A percentile compares a stretch with the other conserved stretches of the same genome.
Evolutionary conservation across 2,113 vertebrate species (phyloP).

Genomic region (Epinephelus cyanopodus): DNA sequence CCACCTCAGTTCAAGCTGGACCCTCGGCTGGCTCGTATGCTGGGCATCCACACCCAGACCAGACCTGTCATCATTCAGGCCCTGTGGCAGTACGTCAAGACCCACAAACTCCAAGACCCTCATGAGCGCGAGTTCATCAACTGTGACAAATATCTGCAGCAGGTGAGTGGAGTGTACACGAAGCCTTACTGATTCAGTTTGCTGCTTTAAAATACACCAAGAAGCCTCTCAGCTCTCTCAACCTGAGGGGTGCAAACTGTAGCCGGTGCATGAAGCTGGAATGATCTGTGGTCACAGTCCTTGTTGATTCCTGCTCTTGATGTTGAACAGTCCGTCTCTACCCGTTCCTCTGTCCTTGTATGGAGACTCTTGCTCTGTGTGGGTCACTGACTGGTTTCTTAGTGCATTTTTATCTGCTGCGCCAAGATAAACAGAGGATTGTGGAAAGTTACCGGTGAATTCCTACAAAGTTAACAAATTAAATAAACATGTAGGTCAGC

Average conservation of each 20-base stretch:
- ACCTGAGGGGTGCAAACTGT: background rate
- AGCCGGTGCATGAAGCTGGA: background rate
- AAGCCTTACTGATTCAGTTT: background rate
- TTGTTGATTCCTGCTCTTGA: conserved; percentile 12
- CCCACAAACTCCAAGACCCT: conserved; percentile 96
- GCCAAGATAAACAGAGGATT: conserved; percentile 54
- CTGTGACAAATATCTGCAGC: conserved; percentile 98
- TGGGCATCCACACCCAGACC: conserved; percentile 98
- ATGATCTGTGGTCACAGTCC: background rate
- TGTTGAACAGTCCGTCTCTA: conserved; percentile 11
- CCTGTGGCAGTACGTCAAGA: conserved; percentile 99
- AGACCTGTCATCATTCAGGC: conserved; percentile 98
- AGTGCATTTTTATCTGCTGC: background rate
- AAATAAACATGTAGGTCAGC: background rate
- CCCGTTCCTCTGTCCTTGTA: conserved; percentile 58
- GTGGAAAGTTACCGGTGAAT: conserved; percentile 12
- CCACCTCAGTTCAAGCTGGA: conserved; percentile 98
- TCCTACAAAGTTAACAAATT: background rate
- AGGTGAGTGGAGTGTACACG: conserved; percentile 83
- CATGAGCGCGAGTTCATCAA: conserved; percentile 99
- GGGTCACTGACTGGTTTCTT: conserved; percentile 31
- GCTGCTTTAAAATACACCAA: background rate
- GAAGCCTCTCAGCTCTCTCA: background rate
- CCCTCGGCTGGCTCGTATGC: conserved; percentile 93
- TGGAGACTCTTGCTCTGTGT: conserved; percentile 35